Percentiles rank a stretch among this genome's conserved stretches.
phyloP scores from a whole-genome alignment of 2,888 invertebrate species.

The Diogma glabrata region DNA sequence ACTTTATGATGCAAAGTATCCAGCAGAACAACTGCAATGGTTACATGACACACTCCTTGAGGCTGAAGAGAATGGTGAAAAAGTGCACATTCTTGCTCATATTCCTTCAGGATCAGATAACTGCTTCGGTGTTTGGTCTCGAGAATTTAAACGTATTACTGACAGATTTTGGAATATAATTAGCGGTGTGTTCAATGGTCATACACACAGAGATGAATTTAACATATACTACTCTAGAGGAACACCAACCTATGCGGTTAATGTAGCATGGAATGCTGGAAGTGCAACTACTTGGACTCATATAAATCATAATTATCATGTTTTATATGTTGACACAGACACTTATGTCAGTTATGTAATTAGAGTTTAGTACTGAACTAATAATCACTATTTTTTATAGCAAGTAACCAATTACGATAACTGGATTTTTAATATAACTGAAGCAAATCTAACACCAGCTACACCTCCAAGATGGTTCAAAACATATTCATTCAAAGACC shows the following conservation, averaged over 20 bases:
- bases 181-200: constrained; percentile 70
- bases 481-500: constrained; percentile 56
- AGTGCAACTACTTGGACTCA: constrained; percentile 60
- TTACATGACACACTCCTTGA: constrained; percentile 55
- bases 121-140: constrained; percentile 57
- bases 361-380: no score
- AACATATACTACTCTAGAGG: constrained; percentile 48
- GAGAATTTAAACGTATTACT: constrained; percentile 54
- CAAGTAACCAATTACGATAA: constrained; percentile 53
- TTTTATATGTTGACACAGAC: constrained; percentile 54
- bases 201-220: constrained; percentile 66
- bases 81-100: constrained; percentile 75
- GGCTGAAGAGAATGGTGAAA: constrained; percentile 62
- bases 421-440: constrained; percentile 58
- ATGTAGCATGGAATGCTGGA: constrained; percentile 70
- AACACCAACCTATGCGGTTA: constrained; percentile 40
- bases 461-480: constrained; percentile 52
- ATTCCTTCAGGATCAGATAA: constrained; percentile 63
- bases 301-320: constrained; percentile 72
- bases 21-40: constrained; percentile 70
- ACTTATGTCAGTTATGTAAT: no score
- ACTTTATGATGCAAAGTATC: constrained; percentile 55
- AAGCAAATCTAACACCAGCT: constrained; percentile 48
- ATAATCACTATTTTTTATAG: no score
- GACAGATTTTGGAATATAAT: constrained; percentile 64